Conservation (phyloP, 2,888 invertebrate genomes). For the Bursaphelenchus okinawaensis region DNA sequence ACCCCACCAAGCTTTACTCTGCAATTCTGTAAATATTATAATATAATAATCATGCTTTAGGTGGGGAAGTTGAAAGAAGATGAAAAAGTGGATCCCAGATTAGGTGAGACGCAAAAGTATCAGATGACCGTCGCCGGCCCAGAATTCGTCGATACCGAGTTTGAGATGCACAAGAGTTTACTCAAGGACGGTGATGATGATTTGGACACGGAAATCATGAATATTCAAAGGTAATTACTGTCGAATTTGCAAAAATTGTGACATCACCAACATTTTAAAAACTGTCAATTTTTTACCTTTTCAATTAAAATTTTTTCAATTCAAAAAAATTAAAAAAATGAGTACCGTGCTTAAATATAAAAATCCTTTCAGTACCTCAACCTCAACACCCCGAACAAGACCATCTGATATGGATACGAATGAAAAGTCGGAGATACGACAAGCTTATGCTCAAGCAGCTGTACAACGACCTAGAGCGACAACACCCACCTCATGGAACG, state of each 20-base stretch:
- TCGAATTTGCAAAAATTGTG: too few species aligned
- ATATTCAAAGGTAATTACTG: background rate
- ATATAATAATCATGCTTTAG: background rate
- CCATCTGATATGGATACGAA: background rate
- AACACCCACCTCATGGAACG: conserved; percentile 36
- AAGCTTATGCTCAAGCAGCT: conserved; percentile 36
- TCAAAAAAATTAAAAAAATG: too few species aligned
- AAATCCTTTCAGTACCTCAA: background rate
- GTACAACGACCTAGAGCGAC: conserved; percentile 44
- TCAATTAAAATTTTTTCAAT: too few species aligned
- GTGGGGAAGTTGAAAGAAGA: conserved; percentile 12
- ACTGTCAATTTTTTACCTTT: background rate
- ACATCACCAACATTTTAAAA: background rate
- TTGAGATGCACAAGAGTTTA: conserved; percentile 51
- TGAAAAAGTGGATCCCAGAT: conserved; percentile 32
- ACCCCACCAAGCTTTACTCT: too few species aligned
- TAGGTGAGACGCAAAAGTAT: conserved; percentile 56
- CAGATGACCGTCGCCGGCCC: conserved; percentile 53
- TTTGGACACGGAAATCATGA: conserved; percentile 23
- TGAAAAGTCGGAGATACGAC: conserved; percentile 21
- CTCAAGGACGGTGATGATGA: conserved; percentile 33
- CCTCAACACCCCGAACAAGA: background rate
- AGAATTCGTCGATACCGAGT: conserved; percentile 49
- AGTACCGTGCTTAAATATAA: too few species aligned
- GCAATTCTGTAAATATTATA: too few species aligned